Base-by-base conservation (phyloP, 2,888 invertebrate species). In the Dolichomitus sp. region DNA sequence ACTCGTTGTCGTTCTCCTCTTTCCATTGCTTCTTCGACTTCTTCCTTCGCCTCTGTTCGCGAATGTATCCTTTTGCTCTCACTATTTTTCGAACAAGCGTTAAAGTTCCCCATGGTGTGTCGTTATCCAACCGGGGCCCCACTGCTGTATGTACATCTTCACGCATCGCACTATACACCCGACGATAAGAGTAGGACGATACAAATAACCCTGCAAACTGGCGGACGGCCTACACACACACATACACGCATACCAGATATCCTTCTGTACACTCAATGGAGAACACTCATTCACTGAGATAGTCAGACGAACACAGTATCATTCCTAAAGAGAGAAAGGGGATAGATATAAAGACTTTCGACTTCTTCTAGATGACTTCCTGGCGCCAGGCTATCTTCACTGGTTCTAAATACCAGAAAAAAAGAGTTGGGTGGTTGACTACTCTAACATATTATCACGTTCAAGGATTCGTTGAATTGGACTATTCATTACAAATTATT, bases 361-460 rank as follows among this genome's bases (percentile, higher is more conserved):
- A 76, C 66, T 76, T 77, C 76, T 72, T 80, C 27, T 66, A 33
- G 72, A 72, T 76, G 81, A 70, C 83, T 57, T 37, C 40, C 72
- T 72, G 84, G 84, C 84, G 84, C 84, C 84, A 66, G 84, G 17
- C 70, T 27, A 65, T 80, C 61, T 79, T 65, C n/a, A 61, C 63
- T 72, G 74, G 30, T 70, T 74, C 59, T 37, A 30, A 78, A 70
- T 77, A 42, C 27, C 48, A 23, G 9, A 69, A 69, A 72, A 76
- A 83, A 73, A 73, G 23, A 37, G 33, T 61, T 23, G 30, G 42
- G 19, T 42, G 37, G 19, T 33, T 37, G 65, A 50, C n/a, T 50
- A 14, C 59, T 61, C 19, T 57, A 54, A 45, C 57, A 57, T 27
- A 70, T 65, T 65, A 80, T 23, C 65, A 80, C 48, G 61, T 70